Conservation (phyloP, 2,113 vertebrate species). For the Pedetes capensis region DNA sequence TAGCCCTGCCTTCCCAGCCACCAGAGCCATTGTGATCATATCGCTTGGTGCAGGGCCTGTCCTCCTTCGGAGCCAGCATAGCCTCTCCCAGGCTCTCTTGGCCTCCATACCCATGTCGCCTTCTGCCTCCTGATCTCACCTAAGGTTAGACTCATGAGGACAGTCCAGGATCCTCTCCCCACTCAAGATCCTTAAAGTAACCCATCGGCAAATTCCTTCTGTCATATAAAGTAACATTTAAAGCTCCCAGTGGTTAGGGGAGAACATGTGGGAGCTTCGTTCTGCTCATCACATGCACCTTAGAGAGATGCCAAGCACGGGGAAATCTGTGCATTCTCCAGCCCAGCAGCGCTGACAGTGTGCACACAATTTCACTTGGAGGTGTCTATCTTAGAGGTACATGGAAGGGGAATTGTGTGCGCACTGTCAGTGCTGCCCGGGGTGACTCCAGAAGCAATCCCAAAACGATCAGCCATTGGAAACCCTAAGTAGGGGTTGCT, state of each 20-base stretch:
- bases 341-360: too few relatives aligned
- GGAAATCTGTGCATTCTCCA: neutral
- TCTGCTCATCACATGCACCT: neutral
- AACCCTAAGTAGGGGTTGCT: too few relatives aligned
- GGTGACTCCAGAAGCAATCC: too few relatives aligned
- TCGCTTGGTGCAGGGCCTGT: neutral
- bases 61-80: neutral
- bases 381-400: neutral
- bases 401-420: too few relatives aligned
- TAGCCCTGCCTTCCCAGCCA: rapidly evolving
- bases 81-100: rapidly evolving
- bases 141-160: neutral
- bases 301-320: neutral
- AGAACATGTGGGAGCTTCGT: rapidly evolving
- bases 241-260: rapidly evolving
- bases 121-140: neutral
- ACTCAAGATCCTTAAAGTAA: neutral
- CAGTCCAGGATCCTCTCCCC: neutral
- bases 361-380: neutral
- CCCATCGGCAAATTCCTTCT: neutral
- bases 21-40: rapidly evolving
- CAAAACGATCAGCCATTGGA: too few relatives aligned
- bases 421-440: too few relatives aligned
- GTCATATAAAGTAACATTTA: neutral
- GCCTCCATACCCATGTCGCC: rapidly evolving